These are phyloP conservation scores for Augiades crinisus DNA, from an alignment of 2,888 invertebrate genomes.

Conservation along the genomic window DNA sequence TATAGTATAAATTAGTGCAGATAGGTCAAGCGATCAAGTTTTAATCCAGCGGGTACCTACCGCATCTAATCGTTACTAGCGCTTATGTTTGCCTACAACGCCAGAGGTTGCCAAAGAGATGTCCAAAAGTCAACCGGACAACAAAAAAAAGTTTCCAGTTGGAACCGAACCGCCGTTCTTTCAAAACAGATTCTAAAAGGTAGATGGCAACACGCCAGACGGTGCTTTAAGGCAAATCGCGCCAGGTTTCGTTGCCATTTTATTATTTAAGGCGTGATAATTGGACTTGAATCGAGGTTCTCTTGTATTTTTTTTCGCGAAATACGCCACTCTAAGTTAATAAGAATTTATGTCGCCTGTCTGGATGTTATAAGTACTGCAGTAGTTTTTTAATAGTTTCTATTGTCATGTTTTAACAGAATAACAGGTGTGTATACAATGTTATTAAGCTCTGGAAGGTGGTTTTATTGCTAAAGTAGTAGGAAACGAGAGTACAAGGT, in stretches of 20 bases:
- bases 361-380: background rate
- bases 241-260: slow-evolving; percentile 21
- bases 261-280: slow-evolving; percentile 26
- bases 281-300: slow-evolving; percentile 21
- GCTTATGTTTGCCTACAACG: background rate
- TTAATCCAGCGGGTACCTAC: background rate
- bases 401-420: too few relatives aligned
- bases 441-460: too few relatives aligned
- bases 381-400: too few relatives aligned
- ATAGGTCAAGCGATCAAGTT: background rate
- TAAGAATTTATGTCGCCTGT: background rate
- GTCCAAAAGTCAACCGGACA: slow-evolving; percentile 18
- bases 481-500: too few relatives aligned
- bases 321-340: background rate
- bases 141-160: slow-evolving; percentile 15
- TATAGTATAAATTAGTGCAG: background rate
- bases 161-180: slow-evolving; percentile 20
- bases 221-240: slow-evolving; percentile 24
- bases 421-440: too few relatives aligned
- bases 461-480: too few relatives aligned
- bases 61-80: slow-evolving; percentile 4
- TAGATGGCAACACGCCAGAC: slow-evolving; percentile 23
- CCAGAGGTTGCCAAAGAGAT: slow-evolving; percentile 19
- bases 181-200: slow-evolving; percentile 25
- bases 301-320: slow-evolving; percentile 6